Conservation (phyloP, 2,113 vertebrate genomes). For the Microtus ochrogaster region DNA sequence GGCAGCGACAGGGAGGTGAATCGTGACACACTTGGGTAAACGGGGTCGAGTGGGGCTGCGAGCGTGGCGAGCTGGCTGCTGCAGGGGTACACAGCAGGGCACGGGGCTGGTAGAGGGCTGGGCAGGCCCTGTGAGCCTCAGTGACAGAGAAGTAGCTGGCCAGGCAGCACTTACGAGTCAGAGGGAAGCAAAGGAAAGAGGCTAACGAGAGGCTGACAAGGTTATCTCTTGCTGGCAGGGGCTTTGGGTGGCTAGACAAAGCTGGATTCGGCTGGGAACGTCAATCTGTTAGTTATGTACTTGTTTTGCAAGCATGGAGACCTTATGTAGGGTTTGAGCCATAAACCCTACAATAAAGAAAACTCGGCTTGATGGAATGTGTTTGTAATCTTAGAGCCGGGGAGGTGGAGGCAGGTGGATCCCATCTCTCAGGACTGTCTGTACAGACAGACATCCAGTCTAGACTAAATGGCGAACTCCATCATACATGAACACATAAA, state of each 20-base stretch:
- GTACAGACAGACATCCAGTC: too few species aligned
- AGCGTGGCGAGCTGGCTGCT: background rate
- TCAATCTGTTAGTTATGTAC: background rate
- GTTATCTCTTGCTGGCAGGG: background rate
- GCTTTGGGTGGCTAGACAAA: background rate
- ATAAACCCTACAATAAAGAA: background rate
- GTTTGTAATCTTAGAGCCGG: too few species aligned
- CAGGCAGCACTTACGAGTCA: background rate
- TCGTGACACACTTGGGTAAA: too few species aligned
- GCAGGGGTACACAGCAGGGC: background rate
- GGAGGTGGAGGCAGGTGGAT: background rate
- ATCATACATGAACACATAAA: background rate
- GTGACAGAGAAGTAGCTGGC: background rate
- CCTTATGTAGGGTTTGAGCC: background rate
- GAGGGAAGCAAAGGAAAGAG: background rate
- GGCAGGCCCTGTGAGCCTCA: too few species aligned
- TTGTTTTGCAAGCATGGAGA: background rate
- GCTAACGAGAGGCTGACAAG: rapidly evolving
- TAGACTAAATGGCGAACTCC: background rate
- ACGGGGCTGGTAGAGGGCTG: background rate
- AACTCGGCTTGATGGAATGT: background rate
- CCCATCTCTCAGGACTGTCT: background rate
- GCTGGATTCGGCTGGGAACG: background rate
- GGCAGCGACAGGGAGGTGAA: background rate
- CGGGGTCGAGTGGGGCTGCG: background rate